Conservation (phyloP, 92 coral and sea anemone genomes). For the Umimayanthus chanpuru region DNA sequence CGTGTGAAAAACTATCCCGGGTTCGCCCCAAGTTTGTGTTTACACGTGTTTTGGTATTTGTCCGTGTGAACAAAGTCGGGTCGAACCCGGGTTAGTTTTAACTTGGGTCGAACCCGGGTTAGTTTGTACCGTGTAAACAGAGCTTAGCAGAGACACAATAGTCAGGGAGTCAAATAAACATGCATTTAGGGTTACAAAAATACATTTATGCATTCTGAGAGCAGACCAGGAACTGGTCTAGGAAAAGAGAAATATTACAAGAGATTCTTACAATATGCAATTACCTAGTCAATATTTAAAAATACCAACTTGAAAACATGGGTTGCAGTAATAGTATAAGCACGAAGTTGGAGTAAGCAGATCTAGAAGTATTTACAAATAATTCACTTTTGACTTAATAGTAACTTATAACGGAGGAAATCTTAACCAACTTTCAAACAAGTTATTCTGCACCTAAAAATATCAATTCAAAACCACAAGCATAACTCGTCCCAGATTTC, state of each 20-base stretch:
- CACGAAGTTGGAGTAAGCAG: not conserved
- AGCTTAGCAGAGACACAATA: not conserved
- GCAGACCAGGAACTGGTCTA: not conserved
- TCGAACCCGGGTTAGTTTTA: no score
- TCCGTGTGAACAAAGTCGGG: no score
- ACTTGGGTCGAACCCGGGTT: no score
- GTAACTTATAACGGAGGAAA: not conserved
- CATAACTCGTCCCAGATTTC: not conserved
- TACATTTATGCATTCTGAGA: constrained; percentile 25
- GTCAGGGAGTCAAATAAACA: not conserved
- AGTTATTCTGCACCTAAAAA: not conserved
- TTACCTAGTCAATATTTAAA: not conserved
- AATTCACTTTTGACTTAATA: not conserved
- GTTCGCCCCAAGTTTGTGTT: no score
- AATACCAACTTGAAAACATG: constrained; percentile 22
- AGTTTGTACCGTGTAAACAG: no score
- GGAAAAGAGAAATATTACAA: not conserved
- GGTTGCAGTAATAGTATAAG: not conserved
- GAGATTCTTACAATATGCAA: not conserved
- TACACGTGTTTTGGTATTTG: no score
- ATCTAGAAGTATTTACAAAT: not conserved
- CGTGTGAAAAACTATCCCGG: no score
- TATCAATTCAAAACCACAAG: not conserved
- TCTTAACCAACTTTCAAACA: not conserved
- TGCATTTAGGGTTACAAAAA: constrained; percentile 21